Conservation (phyloP, 2,888 invertebrate genomes). For the Matsumyia berberina region DNA sequence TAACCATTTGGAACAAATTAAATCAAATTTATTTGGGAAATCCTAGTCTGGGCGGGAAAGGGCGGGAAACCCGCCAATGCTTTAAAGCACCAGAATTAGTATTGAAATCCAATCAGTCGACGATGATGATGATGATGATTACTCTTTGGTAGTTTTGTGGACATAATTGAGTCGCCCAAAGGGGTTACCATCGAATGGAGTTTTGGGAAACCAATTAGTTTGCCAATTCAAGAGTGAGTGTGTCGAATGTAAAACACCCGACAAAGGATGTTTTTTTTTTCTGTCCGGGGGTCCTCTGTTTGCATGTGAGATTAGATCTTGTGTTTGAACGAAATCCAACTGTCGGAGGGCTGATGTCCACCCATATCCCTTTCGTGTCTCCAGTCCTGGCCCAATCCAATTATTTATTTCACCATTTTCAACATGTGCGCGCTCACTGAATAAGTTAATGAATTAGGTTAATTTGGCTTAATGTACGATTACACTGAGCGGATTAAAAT, state of each 20-base stretch:
- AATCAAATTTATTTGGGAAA: constrained; percentile 34
- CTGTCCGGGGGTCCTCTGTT: background rate
- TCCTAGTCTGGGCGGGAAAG: background rate
- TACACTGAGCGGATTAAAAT: constrained; percentile 69
- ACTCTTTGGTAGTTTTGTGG: constrained; percentile 47
- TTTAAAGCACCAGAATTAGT: constrained; percentile 32
- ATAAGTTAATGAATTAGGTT: constrained; percentile 74
- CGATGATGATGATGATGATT: constrained; percentile 27
- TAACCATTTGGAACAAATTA: constrained; percentile 57
- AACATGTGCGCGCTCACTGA: constrained; percentile 32
- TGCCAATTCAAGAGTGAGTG: background rate
- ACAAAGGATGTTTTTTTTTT: too few relatives aligned
- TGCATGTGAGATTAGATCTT: constrained; percentile 35
- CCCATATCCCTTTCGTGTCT: background rate
- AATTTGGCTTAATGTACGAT: constrained; percentile 74
- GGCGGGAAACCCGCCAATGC: constrained; percentile 1
- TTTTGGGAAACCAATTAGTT: background rate
- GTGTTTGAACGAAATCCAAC: too few relatives aligned
- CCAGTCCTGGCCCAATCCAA: constrained; percentile 36
- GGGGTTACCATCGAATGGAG: constrained; percentile 24
- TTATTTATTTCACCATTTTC: constrained; percentile 64
- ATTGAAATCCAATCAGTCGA: constrained; percentile 66
- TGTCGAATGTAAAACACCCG: too few relatives aligned
- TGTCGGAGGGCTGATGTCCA: too few relatives aligned
- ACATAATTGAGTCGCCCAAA: constrained; percentile 26